Evolutionary conservation across 2,888 invertebrate genomes (phyloP), one percentile per base, ranked within the genome.

Genomic region (Coelopa pilipes): DNA sequence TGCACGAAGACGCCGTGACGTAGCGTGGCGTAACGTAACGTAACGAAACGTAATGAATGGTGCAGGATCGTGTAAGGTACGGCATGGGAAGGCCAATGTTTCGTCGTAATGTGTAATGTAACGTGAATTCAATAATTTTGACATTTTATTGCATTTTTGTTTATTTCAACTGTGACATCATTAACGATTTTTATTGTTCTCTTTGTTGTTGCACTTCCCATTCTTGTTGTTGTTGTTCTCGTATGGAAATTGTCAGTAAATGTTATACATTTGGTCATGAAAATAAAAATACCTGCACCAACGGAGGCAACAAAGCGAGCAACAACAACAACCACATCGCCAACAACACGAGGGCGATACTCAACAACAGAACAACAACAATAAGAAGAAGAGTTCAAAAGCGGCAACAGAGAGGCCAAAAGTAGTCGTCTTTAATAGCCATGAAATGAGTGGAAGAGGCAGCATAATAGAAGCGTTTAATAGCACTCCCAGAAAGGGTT

Each of bases 91-190:
- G 34, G 34, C 7, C 2, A 34, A 34, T 34, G 13, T 53, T 53
- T n/a, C 13, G 53, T 13, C n/a, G 53, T 47, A 66, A 49, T 45
- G 1, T 17, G 46, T 24, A 21, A 13, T 45, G 62, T 62, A 79
- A 77, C 76, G 77, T 79, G 78, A 78, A 79, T 79, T 78, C 78
- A 79, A 78, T 79, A 79, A 78, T 76, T 77, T 78, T 77, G 77
- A 78, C 79, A 79, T 79, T 79, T 79, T 75, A 79, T 79, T 72
- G 78, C 76, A 75, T 79, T 79, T 79, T 77, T 75, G 76, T 79
- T 75, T 75, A 77, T 79, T 76, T 79, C 75, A 76, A 77, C 78
- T 78, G 78, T 77, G 78, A 79, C 79, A 79, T 79, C 79, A 79
- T 79, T 78, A 79, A 79, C 78, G 74, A 75, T 55, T 76, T 74